Percentiles rank a stretch among this genome's conserved stretches.
Evolutionary conservation across 2,797 vertebrate species (phyloP).

Genomic region (Sphenopsis melanotis): DNA sequence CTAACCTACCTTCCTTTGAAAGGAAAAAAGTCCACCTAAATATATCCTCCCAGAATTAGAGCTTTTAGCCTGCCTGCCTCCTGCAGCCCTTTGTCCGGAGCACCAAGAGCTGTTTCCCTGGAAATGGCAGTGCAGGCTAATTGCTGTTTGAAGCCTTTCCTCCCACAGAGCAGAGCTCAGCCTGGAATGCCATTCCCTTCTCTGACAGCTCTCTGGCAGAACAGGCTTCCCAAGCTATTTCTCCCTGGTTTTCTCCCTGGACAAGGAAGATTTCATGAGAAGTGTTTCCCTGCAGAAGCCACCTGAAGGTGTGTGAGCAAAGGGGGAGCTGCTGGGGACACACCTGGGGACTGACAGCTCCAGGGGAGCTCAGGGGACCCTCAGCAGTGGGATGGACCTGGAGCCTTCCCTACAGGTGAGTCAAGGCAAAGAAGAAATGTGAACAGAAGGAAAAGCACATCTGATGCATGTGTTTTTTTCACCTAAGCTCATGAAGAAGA

Average conservation of each 20-base stretch:
- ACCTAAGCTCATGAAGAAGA: background rate
- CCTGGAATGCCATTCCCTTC: background rate
- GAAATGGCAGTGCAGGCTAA: background rate
- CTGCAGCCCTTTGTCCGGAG: background rate
- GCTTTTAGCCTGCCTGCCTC: slow-evolving; percentile 21
- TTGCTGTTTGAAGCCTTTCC: slow-evolving; percentile 6
- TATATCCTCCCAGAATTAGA: background rate
- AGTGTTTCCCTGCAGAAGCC: background rate
- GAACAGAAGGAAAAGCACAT: background rate
- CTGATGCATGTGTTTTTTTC: fast-evolving
- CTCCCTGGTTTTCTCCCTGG: background rate
- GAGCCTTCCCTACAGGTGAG: background rate
- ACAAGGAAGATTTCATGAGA: background rate
- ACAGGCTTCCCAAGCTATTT: background rate
- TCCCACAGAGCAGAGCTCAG: background rate
- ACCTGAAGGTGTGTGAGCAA: background rate
- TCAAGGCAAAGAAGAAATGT: background rate
- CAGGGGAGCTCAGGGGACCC: background rate
- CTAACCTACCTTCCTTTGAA: background rate
- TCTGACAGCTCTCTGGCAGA: background rate
- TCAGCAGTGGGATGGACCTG: background rate
- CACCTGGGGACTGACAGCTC: background rate
- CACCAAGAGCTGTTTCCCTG: background rate
- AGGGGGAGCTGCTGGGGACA: background rate
- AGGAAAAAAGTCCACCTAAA: background rate